Percentiles rank a stretch among this genome's conserved stretches.
phyloP scores from a whole-genome alignment of 2,797 vertebrate genomes.

The Mus spretus region DNA sequence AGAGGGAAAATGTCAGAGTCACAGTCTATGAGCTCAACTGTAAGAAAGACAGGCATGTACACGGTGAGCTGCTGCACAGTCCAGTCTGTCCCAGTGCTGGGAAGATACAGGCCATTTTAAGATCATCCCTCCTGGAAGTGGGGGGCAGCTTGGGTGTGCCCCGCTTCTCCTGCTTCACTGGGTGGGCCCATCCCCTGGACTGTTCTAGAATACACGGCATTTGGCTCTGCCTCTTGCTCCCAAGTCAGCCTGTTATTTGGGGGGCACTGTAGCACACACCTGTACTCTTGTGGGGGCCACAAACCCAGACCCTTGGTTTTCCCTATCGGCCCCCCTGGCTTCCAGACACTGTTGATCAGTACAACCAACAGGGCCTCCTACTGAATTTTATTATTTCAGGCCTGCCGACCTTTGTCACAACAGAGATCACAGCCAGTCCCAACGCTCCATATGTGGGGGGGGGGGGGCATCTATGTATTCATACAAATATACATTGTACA shows the following conservation, averaged over 20 bases:
- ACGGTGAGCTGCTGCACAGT: background rate
- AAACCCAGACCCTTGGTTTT: background rate
- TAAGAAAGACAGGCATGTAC: background rate
- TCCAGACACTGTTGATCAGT: background rate
- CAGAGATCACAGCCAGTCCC: background rate
- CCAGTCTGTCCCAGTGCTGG: background rate
- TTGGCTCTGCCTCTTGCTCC: background rate
- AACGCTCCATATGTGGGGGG: background rate
- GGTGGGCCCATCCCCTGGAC: background rate
- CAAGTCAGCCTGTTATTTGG: background rate
- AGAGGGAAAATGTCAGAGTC: background rate
- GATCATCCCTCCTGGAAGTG: background rate
- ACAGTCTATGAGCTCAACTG: background rate
- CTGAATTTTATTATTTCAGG: conserved; percentile 19
- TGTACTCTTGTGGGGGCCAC: background rate
- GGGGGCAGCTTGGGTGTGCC: background rate
- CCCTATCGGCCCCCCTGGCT: background rate
- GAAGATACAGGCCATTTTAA: background rate
- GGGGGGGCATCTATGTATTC: background rate
- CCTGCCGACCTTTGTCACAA: background rate
- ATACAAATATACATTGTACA: background rate
- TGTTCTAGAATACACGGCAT: background rate
- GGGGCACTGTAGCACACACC: background rate
- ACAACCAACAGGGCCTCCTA: background rate
- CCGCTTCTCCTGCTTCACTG: background rate